These are phyloP conservation scores for Mastacembelus armatus DNA, from an alignment of 2,797 vertebrate genomes.

Conservation along the genomic window DNA sequence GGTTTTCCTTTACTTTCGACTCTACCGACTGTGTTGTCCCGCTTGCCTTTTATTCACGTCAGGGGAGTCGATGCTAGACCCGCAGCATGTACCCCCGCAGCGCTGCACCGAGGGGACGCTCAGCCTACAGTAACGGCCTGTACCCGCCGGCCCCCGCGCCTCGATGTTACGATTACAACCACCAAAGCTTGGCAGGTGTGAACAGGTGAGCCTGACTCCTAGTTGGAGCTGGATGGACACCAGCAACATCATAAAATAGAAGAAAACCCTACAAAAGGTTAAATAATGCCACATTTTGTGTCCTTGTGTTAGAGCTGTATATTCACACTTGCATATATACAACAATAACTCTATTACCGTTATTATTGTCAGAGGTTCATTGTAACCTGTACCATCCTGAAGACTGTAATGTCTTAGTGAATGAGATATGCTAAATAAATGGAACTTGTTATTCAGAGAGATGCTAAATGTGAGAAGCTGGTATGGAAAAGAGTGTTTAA, in stretches of 20 bases:
- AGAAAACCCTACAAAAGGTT: background rate
- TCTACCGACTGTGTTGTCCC: background rate
- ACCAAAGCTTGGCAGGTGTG: background rate
- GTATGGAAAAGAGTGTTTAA: background rate
- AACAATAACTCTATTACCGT: too few relatives aligned
- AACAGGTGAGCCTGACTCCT: constrained; percentile 47
- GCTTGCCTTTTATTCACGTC: background rate
- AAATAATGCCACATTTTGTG: background rate
- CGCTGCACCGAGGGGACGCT: constrained; percentile 4
- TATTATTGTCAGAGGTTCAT: too few relatives aligned
- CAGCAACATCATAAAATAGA: background rate
- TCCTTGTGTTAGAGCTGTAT: background rate
- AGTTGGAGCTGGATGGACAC: background rate
- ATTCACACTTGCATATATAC: too few relatives aligned
- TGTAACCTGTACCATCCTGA: background rate
- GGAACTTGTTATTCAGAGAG: background rate
- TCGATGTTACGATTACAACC: constrained; percentile 30
- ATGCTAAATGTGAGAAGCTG: background rate
- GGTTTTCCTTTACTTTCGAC: background rate
- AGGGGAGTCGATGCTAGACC: constrained; percentile 49
- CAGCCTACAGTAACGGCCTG: background rate
- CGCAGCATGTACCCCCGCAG: constrained; percentile 64
- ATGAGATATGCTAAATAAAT: background rate
- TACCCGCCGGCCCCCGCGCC: background rate
- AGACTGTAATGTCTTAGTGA: background rate